A percentile compares a stretch with the other conserved stretches of the same genome.
These are phyloP conservation scores for Protaetia brevitarsis DNA, from an alignment of 1,140 invertebrate genomes.

Conservation along the genomic window DNA sequence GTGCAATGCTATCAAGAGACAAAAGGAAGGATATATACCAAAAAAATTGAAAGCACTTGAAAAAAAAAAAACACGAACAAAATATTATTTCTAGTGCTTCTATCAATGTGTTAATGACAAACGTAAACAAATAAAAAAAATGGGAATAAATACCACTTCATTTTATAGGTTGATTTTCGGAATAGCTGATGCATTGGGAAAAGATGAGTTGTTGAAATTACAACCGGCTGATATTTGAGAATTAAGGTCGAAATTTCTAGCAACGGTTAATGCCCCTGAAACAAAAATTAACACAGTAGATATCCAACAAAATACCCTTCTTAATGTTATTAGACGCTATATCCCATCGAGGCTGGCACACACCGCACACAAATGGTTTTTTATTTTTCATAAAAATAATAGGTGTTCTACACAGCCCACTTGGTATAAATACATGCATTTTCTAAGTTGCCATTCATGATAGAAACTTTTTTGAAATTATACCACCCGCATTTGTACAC, in stretches of 20 bases:
- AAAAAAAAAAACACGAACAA: not conserved
- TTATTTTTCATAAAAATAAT: not conserved
- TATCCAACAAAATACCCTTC: slow-evolving; percentile 3
- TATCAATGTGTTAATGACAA: not conserved
- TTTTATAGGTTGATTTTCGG: no score
- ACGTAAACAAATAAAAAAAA: not conserved
- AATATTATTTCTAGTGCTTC: not conserved
- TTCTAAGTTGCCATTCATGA: not conserved
- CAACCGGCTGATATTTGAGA: slow-evolving; percentile 1
- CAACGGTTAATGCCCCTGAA: slow-evolving; percentile 3
- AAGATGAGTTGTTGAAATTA: not conserved
- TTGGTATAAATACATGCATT: slow-evolving; percentile 7
- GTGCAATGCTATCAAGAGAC: not conserved
- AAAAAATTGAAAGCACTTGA: slow-evolving; percentile 20
- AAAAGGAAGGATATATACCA: slow-evolving; percentile 5
- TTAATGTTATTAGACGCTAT: not conserved
- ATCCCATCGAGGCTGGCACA: slow-evolving; percentile 2
- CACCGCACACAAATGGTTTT: slow-evolving; percentile 15
- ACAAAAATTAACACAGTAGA: slow-evolving; percentile 14
- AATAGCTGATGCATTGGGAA: not conserved
- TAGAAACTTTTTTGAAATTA: slow-evolving; percentile 16
- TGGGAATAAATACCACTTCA: not conserved
- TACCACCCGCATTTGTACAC: slow-evolving; percentile 13
- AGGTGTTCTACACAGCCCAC: slow-evolving; percentile 16
- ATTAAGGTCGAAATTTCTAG: slow-evolving; percentile 16